phyloP scores from a whole-genome alignment of 2,113 vertebrate genomes.

The Oriolus oriolus region DNA sequence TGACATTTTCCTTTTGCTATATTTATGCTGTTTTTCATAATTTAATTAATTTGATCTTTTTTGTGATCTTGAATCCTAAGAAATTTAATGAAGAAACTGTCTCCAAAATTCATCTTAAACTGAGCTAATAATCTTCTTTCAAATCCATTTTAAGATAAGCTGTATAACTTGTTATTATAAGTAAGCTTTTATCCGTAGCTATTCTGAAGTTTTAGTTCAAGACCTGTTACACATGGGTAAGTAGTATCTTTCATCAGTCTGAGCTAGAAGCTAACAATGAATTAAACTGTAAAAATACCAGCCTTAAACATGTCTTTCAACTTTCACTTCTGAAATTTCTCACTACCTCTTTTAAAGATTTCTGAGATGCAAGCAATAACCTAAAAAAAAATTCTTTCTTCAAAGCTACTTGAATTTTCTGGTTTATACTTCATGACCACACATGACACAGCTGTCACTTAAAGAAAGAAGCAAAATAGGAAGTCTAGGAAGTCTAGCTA shows the following conservation, averaged over 20 bases:
- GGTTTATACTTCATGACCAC: neutral
- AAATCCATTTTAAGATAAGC: neutral
- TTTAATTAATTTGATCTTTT: neutral
- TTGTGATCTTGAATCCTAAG: neutral
- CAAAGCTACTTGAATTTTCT: neutral
- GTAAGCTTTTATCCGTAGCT: neutral
- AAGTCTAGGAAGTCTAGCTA: neutral
- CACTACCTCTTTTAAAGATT: neutral
- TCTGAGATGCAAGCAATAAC: neutral
- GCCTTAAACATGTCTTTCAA: neutral
- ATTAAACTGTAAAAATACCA: neutral
- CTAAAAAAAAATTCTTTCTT: neutral
- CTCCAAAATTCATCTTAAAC: neutral
- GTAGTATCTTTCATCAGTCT: neutral
- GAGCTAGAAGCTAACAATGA: neutral
- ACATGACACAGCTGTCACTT: neutral
- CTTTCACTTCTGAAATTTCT: neutral
- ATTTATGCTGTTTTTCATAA: neutral
- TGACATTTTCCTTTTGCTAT: neutral
- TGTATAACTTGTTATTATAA: neutral
- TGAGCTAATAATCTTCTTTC: neutral
- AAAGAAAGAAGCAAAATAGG: neutral
- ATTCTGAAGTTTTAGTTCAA: neutral
- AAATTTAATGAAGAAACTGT: neutral
- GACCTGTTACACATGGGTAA: neutral